These are phyloP conservation scores for Cryptosula pallasiana DNA, from an alignment of 2,888 invertebrate genomes.

Conservation along the genomic window DNA sequence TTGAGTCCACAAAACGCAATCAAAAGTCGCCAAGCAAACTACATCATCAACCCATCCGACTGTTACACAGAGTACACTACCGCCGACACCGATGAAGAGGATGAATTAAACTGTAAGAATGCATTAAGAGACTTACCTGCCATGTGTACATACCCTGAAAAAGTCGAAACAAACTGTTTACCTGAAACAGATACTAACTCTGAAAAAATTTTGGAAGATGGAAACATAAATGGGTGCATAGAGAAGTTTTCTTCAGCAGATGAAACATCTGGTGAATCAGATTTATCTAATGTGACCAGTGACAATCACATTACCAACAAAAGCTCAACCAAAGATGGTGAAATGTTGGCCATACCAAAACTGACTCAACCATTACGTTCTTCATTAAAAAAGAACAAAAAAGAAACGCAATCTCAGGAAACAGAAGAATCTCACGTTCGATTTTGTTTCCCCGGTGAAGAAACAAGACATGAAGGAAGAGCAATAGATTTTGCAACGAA, in stretches of 20 bases:
- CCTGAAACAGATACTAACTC: neutral
- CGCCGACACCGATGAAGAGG: neutral
- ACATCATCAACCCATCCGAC: neutral
- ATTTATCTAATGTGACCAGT: no score
- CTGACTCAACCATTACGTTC: neutral
- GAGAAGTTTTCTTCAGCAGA: no score
- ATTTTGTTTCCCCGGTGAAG: neutral
- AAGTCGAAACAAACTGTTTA: neutral
- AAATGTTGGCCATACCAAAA: neutral
- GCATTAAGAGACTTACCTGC: neutral
- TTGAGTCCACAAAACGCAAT: neutral
- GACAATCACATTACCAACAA: no score
- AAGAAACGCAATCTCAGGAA: neutral
- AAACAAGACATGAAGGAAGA: no score
- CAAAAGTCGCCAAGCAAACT: neutral
- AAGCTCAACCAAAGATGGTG: neutral
- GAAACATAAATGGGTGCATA: neutral
- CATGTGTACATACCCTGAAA: neutral
- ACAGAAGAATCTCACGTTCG: neutral
- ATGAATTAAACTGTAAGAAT: no score
- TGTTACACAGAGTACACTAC: neutral
- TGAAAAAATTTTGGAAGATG: neutral
- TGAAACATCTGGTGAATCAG: no score
- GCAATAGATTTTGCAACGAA: no score
- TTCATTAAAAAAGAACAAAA: neutral